These are phyloP conservation scores for Manduca sexta DNA, from an alignment of 1,140 invertebrate genomes.

Conservation along the genomic window DNA sequence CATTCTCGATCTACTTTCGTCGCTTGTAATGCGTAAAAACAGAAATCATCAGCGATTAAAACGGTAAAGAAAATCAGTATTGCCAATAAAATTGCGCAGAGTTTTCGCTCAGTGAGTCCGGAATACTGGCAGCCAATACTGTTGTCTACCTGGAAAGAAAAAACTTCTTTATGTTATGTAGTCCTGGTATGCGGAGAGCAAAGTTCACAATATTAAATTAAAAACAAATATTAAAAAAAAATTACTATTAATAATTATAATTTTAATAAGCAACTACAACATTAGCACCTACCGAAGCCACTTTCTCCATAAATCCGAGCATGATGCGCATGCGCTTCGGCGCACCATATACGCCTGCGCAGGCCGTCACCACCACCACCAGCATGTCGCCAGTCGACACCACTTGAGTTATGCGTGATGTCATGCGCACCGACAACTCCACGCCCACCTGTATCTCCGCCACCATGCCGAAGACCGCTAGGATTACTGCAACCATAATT, in stretches of 20 bases:
- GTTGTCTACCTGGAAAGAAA: constrained; percentile 52
- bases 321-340: constrained; percentile 56
- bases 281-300: constrained; percentile 49
- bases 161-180: constrained; percentile 1
- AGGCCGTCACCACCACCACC: constrained; percentile 56
- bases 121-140: constrained; percentile 59
- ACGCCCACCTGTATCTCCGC: constrained; percentile 56
- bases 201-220: too few species aligned
- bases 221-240: too few species aligned
- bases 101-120: constrained; percentile 46
- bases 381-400: constrained; percentile 64
- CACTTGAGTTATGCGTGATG: constrained; percentile 57
- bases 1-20: constrained; percentile 50
- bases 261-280: too few species aligned
- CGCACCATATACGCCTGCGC: constrained; percentile 60
- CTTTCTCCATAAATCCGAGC: constrained; percentile 53
- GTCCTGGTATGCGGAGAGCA: not conserved
- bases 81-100: constrained; percentile 46
- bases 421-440: constrained; percentile 56
- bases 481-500: constrained; percentile 34
- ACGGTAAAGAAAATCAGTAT: constrained; percentile 58
- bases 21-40: constrained; percentile 59
- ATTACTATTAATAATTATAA: too few species aligned
- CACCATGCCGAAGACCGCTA: constrained; percentile 50
- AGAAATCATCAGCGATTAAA: constrained; percentile 62